Base-by-base conservation (phyloP, 2,888 invertebrate genomes). In the Brachyptera putata region DNA sequence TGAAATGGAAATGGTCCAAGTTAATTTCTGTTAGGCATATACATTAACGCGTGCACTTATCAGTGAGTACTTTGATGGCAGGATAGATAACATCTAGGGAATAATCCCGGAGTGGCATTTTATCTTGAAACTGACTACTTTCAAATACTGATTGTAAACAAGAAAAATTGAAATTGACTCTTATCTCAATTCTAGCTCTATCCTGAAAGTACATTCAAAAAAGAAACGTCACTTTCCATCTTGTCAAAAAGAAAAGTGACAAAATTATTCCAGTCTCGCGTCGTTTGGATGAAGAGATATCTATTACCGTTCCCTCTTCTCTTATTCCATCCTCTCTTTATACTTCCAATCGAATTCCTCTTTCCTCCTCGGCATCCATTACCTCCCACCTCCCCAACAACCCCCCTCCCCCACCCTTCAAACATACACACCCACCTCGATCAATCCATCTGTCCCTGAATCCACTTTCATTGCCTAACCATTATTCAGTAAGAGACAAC, bases 241-340 rank as follows among this genome's bases (percentile, higher is more conserved):
- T 58, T 37, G 50, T 58, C 58, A 49, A 49, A 34, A 37, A 58
- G 58, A 58, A 58, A 60, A 60, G 60, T 60, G 60, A 60, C 56
- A 46, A 48, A 60, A 60, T 60, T 60, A 60, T 60, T 56, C 56
- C 56, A 16, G 53, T 53, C 53, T 34, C 53, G 53, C 21, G 34
- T 53, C 53, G 53, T 34, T 30, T 34, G 34, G 37, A 46, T 46
- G 49, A 48, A 56, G 48, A 60, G 60, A 60, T 60, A 60, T 60
- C 60, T 60, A 26, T 69, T 69, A 68, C 68, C 67, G 67, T 24
- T 56, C 64, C 61, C 49, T 60, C 66, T 65, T 63, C 61, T 61
- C 61, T 53, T 41, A 57, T 70, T 69, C 70, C 67, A 65, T 65
- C 68, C 69, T 66, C 67, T 67, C 68, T 65, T 60, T 60, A 46